Base-by-base conservation (phyloP, 2,888 invertebrate species). In the Drosophila colorata region DNA sequence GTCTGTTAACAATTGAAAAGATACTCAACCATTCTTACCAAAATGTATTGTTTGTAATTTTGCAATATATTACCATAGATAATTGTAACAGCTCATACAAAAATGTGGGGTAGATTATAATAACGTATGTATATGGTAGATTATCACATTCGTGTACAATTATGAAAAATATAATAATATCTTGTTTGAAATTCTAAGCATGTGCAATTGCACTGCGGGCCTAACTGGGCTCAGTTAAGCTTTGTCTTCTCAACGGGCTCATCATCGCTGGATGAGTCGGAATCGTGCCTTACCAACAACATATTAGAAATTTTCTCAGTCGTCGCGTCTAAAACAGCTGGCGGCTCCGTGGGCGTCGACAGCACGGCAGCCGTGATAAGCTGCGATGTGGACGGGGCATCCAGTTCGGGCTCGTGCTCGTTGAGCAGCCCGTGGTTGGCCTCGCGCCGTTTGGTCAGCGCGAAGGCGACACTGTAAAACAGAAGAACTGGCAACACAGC, bases 381-480 rank as follows among this genome's bases (percentile, higher is more conserved):
- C 13, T 38, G n/a, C 5, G 69, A 37, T 11, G 74, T 74, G 7
- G 63, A 67, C 2, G 78, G 69, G 8, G 38, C 61, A 23, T 76
- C 76, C 23, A 76, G 33, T 20, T 49, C 61, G 0, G 76, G 76
- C 9, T 69, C 63, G 41, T 73, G 65, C n/a, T 86, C 88, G 64
- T 90, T 84, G 5, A 91, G 58, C 4, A 90, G 41, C 0, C 75
- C 86, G 53, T 90, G 88, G 44, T 82, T 80, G 1, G 78, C 72
- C 65, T 91, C 91, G 0, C 80, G 73, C 0, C 85, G 80, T 57
- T 81, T 90, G 16, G 91, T 90, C 20, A 90, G 60, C 0, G 77
- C 59, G 63, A 77, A 78, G 37, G 84, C 78, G 4, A 69, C 68
- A 3, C 67, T 31, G 46, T 91, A 91, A 60, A 91, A 91, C 23